Percentiles rank a stretch among this genome's conserved stretches.
phyloP scores from a whole-genome alignment of 2,888 invertebrate species.

The Drosophila barbarae region DNA sequence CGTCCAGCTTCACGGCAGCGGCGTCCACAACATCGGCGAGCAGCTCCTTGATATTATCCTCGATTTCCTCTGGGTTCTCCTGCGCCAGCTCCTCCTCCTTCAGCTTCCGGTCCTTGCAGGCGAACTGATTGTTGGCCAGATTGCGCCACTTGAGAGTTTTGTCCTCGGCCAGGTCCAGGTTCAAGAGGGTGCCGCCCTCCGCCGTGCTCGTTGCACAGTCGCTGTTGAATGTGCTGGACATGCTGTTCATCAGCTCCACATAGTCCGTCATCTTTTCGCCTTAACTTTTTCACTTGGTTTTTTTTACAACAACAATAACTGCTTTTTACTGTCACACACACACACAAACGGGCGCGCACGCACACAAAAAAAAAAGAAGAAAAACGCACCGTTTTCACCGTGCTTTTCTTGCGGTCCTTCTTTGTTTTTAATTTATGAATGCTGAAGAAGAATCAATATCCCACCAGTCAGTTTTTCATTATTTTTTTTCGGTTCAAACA shows the following conservation, averaged over 20 bases:
- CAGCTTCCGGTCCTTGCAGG: conserved; percentile 72
- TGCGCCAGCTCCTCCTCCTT: conserved; percentile 3
- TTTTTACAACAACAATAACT: conserved; percentile 6
- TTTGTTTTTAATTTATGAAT: conserved; percentile 6
- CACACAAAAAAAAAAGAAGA: not conserved
- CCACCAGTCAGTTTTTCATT: conserved; percentile 13
- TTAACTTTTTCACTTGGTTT: not conserved
- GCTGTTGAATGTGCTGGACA: conserved; percentile 78
- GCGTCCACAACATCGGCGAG: conserved; percentile 37
- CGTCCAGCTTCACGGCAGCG: conserved; percentile 48
- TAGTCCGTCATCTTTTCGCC: conserved; percentile 74
- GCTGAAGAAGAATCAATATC: conserved; percentile 22
- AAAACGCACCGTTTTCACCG: conserved; percentile 1
- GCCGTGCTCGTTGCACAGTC: conserved; percentile 74
- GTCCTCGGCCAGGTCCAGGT: conserved; percentile 77
- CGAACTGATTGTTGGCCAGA: conserved; percentile 79
- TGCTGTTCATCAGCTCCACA: conserved; percentile 77
- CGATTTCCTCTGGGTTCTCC: conserved; percentile 12
- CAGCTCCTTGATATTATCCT: conserved; percentile 28
- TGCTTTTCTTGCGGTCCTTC: conserved; percentile 10
- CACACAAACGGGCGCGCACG: not conserved
- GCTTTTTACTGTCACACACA: not conserved
- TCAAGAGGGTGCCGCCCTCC: conserved; percentile 69
- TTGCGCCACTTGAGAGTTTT: conserved; percentile 79
- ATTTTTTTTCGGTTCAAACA: conserved; percentile 1